These are phyloP conservation scores for Pachyuromys duprasi DNA, from an alignment of 2,797 vertebrate species.

Conservation along the genomic window DNA sequence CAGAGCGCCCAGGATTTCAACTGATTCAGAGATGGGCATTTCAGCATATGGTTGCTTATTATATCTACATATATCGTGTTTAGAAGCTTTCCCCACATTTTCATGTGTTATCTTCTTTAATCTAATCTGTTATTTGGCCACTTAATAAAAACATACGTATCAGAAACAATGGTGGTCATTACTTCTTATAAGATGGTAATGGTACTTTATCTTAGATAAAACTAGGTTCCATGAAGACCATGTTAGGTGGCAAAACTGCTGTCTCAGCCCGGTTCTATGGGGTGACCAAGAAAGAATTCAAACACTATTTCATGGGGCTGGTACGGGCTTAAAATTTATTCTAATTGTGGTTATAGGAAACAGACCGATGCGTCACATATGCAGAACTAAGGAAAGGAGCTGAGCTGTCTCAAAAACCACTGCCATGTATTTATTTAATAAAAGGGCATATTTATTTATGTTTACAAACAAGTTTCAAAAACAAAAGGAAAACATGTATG, in stretches of 20 bases:
- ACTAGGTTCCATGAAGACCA: conserved; percentile 47
- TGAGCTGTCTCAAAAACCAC: conserved; percentile 91
- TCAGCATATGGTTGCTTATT: background rate
- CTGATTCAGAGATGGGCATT: conserved; percentile 61
- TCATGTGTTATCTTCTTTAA: conserved; percentile 56
- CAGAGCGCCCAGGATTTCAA: background rate
- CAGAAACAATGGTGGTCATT: conserved; percentile 44
- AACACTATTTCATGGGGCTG: conserved; percentile 78
- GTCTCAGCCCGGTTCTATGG: conserved; percentile 46
- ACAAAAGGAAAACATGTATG: conserved; percentile 91
- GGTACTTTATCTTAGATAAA: conserved; percentile 63
- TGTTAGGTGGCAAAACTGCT: conserved; percentile 59
- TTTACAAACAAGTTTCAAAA: conserved; percentile 93
- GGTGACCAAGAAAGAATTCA: conserved; percentile 47
- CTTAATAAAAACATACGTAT: conserved; percentile 59
- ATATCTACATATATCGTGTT: background rate
- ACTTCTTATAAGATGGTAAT: conserved; percentile 41
- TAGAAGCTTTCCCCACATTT: conserved; percentile 22
- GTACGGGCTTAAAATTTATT: conserved; percentile 87
- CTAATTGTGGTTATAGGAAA: conserved; percentile 71
- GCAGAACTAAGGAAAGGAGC: conserved; percentile 75
- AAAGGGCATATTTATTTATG: conserved; percentile 91
- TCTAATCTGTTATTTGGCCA: conserved; percentile 73
- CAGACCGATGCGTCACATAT: conserved; percentile 71
- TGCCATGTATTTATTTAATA: conserved; percentile 91